phyloP scores from a whole-genome alignment of 1,140 invertebrate genomes.

The Drosophila novamexicana region DNA sequence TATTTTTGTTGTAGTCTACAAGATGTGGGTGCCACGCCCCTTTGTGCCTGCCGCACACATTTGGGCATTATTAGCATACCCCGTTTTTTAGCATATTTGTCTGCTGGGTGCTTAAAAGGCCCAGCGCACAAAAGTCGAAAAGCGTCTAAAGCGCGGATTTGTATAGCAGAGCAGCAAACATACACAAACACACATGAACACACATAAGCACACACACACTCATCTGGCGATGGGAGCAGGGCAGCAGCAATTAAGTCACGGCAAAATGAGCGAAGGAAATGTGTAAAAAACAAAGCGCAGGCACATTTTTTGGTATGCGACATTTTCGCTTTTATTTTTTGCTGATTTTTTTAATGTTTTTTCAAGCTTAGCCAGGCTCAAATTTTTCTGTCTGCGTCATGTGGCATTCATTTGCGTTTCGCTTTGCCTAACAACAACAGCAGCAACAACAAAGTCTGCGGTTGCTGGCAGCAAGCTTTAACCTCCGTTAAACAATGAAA shows the following conservation, averaged over 20 bases:
- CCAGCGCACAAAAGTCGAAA: conserved; percentile 67
- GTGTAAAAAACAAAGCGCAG: conserved; percentile 66
- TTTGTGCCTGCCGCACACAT: not conserved
- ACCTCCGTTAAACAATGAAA: conserved; percentile 63
- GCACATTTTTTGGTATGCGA: conserved; percentile 55
- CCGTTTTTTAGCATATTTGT: not conserved
- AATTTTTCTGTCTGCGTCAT: conserved; percentile 77
- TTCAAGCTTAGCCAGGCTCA: conserved; percentile 44
- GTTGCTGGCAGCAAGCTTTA: conserved; percentile 62
- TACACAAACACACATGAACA: conserved; percentile 25
- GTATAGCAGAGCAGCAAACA: conserved; percentile 32
- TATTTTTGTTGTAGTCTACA: not conserved
- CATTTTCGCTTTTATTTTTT: conserved; percentile 27
- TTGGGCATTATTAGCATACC: conserved; percentile 9
- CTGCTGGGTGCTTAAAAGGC: conserved; percentile 50
- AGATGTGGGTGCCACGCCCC: not conserved
- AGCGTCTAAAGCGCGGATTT: conserved; percentile 74
- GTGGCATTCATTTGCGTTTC: conserved; percentile 68
- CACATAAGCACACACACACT: conserved; percentile 8
- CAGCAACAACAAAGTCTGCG: conserved; percentile 40
- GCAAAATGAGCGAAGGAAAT: conserved; percentile 77
- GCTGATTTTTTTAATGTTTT: conserved; percentile 31
- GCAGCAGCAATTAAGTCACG: conserved; percentile 74
- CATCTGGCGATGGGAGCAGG: not conserved
- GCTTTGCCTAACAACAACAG: conserved; percentile 41